Evolutionary conservation across 2,113 vertebrate genomes (phyloP).

Genomic region (Ammospiza caudacuta): DNA sequence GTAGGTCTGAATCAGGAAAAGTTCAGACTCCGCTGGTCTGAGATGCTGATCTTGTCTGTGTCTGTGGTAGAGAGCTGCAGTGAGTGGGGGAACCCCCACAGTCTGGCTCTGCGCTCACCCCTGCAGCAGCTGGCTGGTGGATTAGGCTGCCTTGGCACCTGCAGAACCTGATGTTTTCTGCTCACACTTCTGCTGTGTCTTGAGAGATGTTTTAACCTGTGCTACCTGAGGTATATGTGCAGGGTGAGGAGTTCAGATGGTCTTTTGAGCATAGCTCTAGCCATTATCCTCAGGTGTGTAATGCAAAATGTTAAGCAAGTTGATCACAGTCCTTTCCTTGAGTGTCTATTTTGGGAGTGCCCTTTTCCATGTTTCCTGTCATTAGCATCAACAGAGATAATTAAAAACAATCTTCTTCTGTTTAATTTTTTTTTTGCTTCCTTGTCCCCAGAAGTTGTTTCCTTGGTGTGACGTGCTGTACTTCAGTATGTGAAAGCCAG

Average conservation of each 20-base stretch:
- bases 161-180: not conserved
- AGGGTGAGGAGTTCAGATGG: not conserved
- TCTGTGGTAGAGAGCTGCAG: not conserved
- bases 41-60: not conserved
- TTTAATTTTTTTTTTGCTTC: not conserved
- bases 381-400: constrained; percentile 7
- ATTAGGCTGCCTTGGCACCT: not conserved
- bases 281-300: not conserved
- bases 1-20: not conserved
- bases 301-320: not conserved
- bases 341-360: not conserved
- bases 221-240: accelerated
- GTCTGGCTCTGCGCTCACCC: not conserved
- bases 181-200: not conserved
- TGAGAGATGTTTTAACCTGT: not conserved
- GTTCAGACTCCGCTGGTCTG: not conserved
- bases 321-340: not conserved
- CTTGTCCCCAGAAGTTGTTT: not conserved
- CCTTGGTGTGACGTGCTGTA: not conserved
- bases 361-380: not conserved
- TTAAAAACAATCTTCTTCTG: not conserved
- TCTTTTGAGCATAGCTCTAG: not conserved
- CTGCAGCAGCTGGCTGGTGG: not conserved
- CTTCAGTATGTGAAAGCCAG: not conserved
- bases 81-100: accelerated